Evolutionary conservation across 2,113 vertebrate species (phyloP).

Genomic region (Tragulus kanchil): DNA sequence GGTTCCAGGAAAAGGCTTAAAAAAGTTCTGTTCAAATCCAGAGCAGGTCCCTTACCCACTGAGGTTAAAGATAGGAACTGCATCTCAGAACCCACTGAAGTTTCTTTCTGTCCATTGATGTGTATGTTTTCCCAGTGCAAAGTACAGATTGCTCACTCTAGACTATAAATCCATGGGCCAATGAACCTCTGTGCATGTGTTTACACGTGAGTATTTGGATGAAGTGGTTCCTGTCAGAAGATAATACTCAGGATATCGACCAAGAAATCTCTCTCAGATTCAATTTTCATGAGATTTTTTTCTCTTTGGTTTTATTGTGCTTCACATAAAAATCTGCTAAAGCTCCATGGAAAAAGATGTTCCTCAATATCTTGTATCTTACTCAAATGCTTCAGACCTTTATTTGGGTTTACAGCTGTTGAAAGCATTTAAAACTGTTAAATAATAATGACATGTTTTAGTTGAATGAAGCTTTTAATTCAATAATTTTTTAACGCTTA

Average conservation of each 20-base stretch:
- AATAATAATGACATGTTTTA: slow-evolving; percentile 46
- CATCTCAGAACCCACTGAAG: background rate
- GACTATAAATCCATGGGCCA: background rate
- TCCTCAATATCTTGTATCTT: background rate
- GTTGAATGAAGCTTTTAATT: slow-evolving; percentile 42
- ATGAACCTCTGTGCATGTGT: accelerated
- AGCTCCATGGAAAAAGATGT: background rate
- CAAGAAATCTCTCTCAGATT: background rate
- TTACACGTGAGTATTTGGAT: background rate
- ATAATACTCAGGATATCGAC: background rate
- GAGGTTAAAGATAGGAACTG: background rate
- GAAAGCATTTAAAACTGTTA: slow-evolving; percentile 63
- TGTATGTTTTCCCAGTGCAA: background rate
- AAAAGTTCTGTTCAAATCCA: background rate
- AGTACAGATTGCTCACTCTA: background rate
- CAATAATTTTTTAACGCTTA: background rate
- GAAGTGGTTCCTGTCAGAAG: background rate
- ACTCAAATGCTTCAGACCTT: background rate
- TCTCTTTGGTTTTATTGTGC: background rate
- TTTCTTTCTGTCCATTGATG: background rate
- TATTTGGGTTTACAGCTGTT: slow-evolving; percentile 45
- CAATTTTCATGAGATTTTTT: slow-evolving; percentile 9
- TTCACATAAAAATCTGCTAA: background rate
- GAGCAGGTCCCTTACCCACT: background rate
- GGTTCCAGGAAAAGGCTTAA: background rate